Evolutionary conservation across 2,888 invertebrate species (phyloP).

Genomic region (Agrotis clavis): DNA sequence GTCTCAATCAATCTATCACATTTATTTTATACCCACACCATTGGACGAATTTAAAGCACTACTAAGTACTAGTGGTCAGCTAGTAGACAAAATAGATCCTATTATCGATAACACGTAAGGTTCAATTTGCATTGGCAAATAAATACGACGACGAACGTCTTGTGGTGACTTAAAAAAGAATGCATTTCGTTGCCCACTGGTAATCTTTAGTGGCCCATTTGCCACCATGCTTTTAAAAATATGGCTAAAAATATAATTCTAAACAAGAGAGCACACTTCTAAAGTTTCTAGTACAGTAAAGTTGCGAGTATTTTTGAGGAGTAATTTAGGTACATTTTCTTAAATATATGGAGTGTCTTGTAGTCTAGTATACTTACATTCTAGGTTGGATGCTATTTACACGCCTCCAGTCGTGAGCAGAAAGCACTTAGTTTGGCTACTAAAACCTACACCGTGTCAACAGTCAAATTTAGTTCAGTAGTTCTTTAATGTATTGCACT

Average conservation of each 20-base stretch:
- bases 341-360: slow-evolving; percentile 13
- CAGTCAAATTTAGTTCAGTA: background rate
- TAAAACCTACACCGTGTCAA: background rate
- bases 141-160: background rate
- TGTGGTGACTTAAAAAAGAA: background rate
- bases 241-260: background rate
- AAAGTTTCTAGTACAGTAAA: background rate
- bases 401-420: slow-evolving; percentile 1
- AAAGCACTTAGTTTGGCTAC: background rate
- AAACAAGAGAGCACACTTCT: background rate
- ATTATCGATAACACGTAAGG: accelerated
- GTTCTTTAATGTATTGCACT: background rate
- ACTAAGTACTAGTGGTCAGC: background rate
- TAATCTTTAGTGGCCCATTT: background rate
- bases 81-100: background rate
- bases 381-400: slow-evolving; percentile 1
- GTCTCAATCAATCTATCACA: background rate
- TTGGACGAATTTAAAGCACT: background rate
- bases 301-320: slow-evolving; percentile 5
- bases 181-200: background rate
- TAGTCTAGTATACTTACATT: background rate
- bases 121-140: background rate
- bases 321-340: background rate
- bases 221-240: background rate
- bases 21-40: background rate